Conservation (phyloP, 92 coral and sea anemone species). For the Paragorgia papillata region DNA sequence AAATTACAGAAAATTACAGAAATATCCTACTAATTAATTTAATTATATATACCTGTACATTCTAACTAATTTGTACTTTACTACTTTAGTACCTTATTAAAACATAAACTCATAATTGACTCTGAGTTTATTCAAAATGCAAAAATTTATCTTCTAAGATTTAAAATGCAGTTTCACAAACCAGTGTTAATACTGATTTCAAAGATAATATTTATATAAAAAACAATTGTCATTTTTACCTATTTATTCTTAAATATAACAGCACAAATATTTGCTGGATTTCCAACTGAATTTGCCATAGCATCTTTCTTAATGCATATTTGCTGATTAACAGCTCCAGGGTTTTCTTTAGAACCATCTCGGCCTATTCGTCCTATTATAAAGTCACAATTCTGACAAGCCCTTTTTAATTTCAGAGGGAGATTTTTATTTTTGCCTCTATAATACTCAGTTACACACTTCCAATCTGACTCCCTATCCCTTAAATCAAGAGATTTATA, state of each 20-base stretch:
- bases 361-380: constrained; percentile 16
- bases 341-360: not conserved
- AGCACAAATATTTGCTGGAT: not conserved
- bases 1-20: too few species aligned
- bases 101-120: too few species aligned
- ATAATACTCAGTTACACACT: constrained; percentile 32
- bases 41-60: too few species aligned
- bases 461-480: not conserved
- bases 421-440: constrained; percentile 15
- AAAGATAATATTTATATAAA: too few species aligned
- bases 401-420: not conserved
- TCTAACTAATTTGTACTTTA: too few species aligned
- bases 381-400: not conserved
- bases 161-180: too few species aligned
- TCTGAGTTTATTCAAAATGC: too few species aligned
- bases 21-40: too few species aligned
- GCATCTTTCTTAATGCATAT: constrained; percentile 9
- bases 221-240: too few species aligned
- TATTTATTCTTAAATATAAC: constrained; percentile 21
- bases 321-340: not conserved
- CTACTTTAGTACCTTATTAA: too few species aligned
- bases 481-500: constrained; percentile 2
- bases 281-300: constrained; percentile 17
- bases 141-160: too few species aligned
- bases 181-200: too few species aligned